Conservation (phyloP, 2,888 invertebrate genomes). For the Metopia argyrocephala region DNA sequence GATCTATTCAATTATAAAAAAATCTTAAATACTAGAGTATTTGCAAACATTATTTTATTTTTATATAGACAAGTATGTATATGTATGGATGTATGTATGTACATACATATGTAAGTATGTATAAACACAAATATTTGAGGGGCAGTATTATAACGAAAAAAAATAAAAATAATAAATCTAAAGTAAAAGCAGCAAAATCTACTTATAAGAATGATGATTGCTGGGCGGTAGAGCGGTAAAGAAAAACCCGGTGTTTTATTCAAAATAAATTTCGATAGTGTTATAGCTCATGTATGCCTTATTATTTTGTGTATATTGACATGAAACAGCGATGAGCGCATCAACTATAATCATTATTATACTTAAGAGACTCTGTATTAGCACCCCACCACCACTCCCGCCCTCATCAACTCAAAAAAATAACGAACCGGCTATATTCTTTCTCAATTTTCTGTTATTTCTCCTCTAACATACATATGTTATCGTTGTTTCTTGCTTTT, state of each 20-base stretch:
- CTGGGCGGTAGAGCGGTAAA: not conserved
- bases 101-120: not conserved
- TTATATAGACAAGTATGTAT: no score
- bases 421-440: no score
- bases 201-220: not conserved
- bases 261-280: not conserved
- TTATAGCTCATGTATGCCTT: not conserved
- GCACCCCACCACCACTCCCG: no score
- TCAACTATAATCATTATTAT: slow-evolving; percentile 63
- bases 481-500: no score
- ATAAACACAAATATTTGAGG: no score
- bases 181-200: not conserved
- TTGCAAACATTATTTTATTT: not conserved
- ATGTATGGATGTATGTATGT: no score
- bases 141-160: no score
- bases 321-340: slow-evolving; percentile 73
- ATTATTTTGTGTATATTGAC: not conserved
- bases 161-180: not conserved
- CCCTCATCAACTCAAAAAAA: no score
- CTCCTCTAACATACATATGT: no score
- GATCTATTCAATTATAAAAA: slow-evolving; percentile 26
- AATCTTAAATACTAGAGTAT: not conserved
- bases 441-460: no score
- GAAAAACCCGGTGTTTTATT: not conserved
- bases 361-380: not conserved